Percentiles rank a stretch among this genome's conserved stretches.
phyloP scores from a whole-genome alignment of 2,797 vertebrate genomes.

The Smutsia temminckii region DNA sequence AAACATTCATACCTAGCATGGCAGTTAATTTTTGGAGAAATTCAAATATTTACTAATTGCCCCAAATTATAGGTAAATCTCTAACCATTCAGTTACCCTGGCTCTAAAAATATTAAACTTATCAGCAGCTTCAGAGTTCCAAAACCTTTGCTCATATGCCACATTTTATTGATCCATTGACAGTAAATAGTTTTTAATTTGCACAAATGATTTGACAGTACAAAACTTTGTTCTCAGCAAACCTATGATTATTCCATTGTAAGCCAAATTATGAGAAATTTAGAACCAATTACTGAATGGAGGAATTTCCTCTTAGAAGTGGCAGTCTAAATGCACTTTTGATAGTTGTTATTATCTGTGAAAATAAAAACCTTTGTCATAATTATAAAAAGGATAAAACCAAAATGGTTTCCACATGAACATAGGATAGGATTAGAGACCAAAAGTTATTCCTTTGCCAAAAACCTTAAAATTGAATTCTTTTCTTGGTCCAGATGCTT shows the following conservation, averaged over 20 bases:
- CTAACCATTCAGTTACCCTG: neutral
- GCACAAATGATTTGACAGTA: neutral
- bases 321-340: neutral
- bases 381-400: neutral
- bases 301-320: neutral
- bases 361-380: neutral
- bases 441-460: constrained; percentile 5
- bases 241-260: neutral
- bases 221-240: neutral
- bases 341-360: neutral
- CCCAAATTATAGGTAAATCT: neutral
- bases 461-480: neutral
- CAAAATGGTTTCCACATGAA: neutral
- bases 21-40: neutral
- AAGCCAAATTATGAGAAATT: constrained; percentile 7
- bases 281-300: neutral
- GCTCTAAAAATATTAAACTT: neutral
- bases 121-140: neutral
- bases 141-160: neutral
- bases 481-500: neutral
- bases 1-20: neutral
- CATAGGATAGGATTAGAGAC: neutral
- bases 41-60: neutral
- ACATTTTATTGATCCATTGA: neutral
- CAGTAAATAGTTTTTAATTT: neutral